Base-by-base conservation (phyloP, 2,888 invertebrate genomes). In the Torymus auratus region DNA sequence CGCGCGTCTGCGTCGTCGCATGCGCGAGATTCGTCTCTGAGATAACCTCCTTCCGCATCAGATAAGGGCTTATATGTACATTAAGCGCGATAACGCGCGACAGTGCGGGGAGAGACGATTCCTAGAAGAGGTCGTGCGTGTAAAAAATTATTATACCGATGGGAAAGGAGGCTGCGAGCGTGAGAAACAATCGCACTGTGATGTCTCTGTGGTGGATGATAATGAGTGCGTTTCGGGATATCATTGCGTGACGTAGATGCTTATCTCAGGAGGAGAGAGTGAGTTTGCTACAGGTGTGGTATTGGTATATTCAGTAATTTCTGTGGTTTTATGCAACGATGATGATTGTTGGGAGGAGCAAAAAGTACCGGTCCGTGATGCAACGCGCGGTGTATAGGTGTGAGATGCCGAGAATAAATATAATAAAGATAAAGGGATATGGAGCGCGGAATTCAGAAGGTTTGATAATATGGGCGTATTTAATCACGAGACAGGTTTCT, bases 1-100 rank as follows among this genome's bases (percentile, higher is more conserved):
- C 15, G 23, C 41, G 52, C 41, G 28, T 61, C 17, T 23, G 7
- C 12, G 61, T 14, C 20, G 15, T 14, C 20, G 15, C 52, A n/a
- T 65, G 58, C 28, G 60, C 15, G 23, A 50, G 56, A 60, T 15
- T 72, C 72, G n/a, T 55, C 55, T 62, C 52, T 56, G 15, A 68
- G 61, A 78, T 73, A 78, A 68, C 61, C 78, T 72, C 41, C 55
- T 72, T 78, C 71, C 78, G 55, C 55, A 68, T 78, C 67, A 78
- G 68, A 78, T 73, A 78, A 73, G 58, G 12, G 23, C 12, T 50
- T 15, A 61, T 62, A 23, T 64, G 12, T 64, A n/a, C 41, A 5
- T 41, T 17, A 15, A 23, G 11, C 20, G 50, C 3, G 41, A 55
- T 28, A 55, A 55, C 7, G 23, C 50, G 15, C 5, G n/a, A 52